phyloP scores from a whole-genome alignment of 2,888 invertebrate genomes.

The Glaucopsyche alexis region DNA sequence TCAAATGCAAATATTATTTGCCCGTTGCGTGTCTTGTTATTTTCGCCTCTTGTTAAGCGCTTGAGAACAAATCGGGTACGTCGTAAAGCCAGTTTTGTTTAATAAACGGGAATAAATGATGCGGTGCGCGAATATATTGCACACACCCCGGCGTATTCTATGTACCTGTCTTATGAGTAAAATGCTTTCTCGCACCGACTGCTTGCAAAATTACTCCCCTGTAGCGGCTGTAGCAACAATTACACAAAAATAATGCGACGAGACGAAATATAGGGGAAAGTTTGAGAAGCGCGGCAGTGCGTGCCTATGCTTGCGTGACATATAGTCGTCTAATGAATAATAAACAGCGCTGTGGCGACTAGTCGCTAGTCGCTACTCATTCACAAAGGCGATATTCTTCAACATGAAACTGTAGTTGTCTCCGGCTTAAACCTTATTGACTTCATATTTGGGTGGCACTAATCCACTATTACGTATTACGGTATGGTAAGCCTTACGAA shows the following conservation, averaged over 20 bases:
- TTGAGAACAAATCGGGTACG: slow-evolving; percentile 66
- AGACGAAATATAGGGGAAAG: slow-evolving; percentile 47
- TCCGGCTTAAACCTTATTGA: slow-evolving; percentile 57
- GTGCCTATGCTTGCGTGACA: slow-evolving; percentile 73
- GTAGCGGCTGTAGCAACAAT: too few relatives aligned
- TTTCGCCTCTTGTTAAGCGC: slow-evolving; percentile 58
- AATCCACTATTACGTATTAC: background rate
- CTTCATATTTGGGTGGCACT: slow-evolving; percentile 35
- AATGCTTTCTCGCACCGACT: too few relatives aligned
- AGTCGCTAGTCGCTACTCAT: slow-evolving; percentile 71
- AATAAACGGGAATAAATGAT: slow-evolving; percentile 66
- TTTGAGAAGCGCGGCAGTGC: slow-evolving; percentile 69
- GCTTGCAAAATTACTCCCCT: background rate
- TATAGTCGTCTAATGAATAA: slow-evolving; percentile 76
- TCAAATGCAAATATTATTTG: slow-evolving; percentile 73
- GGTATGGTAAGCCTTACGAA: background rate
- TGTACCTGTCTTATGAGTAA: slow-evolving; percentile 23
- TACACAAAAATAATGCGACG: background rate
- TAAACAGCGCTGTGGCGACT: slow-evolving; percentile 72
- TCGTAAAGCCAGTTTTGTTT: slow-evolving; percentile 67
- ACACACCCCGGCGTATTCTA: slow-evolving; percentile 54
- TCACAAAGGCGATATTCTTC: slow-evolving; percentile 70
- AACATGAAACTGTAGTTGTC: slow-evolving; percentile 64
- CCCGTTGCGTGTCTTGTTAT: slow-evolving; percentile 65
- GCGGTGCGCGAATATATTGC: slow-evolving; percentile 49